Conservation (phyloP, 2,888 invertebrate species). For the Cremastobaeus sp. region DNA sequence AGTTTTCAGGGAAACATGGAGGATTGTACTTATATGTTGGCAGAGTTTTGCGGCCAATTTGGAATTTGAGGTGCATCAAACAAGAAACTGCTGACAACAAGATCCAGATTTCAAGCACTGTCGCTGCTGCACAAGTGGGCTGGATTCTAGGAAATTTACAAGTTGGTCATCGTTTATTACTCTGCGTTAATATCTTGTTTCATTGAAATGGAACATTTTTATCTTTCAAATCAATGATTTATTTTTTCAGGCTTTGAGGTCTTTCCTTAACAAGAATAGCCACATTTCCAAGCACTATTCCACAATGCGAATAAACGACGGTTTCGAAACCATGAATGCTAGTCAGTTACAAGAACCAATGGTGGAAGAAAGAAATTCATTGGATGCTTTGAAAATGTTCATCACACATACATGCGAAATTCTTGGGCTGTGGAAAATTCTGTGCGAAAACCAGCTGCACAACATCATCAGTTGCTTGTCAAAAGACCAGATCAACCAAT, state of each 20-base stretch:
- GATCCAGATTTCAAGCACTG: slow-evolving; percentile 70
- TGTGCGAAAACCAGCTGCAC: slow-evolving; percentile 95
- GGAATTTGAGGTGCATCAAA: slow-evolving; percentile 89
- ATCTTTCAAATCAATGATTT: too few relatives aligned
- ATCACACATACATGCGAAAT: slow-evolving; percentile 92
- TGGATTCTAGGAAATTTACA: slow-evolving; percentile 85
- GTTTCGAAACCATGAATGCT: slow-evolving; percentile 71
- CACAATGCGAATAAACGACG: slow-evolving; percentile 67
- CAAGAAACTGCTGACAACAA: slow-evolving; percentile 75
- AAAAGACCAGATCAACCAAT: slow-evolving; percentile 81
- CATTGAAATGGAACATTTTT: neutral
- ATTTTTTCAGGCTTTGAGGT: slow-evolving; percentile 82
- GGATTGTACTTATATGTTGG: slow-evolving; percentile 95
- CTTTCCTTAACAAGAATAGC: slow-evolving; percentile 86
- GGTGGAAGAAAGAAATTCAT: slow-evolving; percentile 86
- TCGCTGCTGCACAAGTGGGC: slow-evolving; percentile 71
- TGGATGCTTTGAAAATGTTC: slow-evolving; percentile 87
- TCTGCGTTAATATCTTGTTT: neutral
- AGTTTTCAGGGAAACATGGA: slow-evolving; percentile 91
- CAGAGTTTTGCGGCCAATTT: slow-evolving; percentile 91
- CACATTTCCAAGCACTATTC: slow-evolving; percentile 77
- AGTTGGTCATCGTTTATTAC: slow-evolving; percentile 20
- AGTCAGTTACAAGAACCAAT: slow-evolving; percentile 74
- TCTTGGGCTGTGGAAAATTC: slow-evolving; percentile 93
- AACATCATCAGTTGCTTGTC: slow-evolving; percentile 85